phyloP scores from a whole-genome alignment of 2,888 invertebrate genomes.

The Geotrupes spiniger region DNA sequence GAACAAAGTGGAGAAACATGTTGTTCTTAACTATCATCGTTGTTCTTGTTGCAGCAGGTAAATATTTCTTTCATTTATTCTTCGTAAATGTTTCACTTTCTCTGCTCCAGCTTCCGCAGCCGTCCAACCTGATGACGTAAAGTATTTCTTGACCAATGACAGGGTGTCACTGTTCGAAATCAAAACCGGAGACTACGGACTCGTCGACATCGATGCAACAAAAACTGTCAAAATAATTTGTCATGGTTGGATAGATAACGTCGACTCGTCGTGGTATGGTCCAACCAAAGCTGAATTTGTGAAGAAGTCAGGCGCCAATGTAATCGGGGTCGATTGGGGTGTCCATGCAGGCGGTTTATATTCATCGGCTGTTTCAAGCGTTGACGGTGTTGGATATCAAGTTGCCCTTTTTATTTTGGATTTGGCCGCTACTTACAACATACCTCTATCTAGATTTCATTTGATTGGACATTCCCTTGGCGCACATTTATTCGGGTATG shows the following conservation, averaged over 20 bases:
- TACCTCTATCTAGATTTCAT: conserved; percentile 33
- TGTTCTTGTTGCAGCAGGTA: too few species aligned
- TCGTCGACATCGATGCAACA: too few species aligned
- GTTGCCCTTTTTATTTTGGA: conserved; percentile 33
- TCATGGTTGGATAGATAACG: conserved; percentile 24
- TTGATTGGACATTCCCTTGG: conserved; percentile 44
- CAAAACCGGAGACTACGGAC: conserved; percentile 1
- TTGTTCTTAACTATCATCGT: too few species aligned
- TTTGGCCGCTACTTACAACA: conserved; percentile 9
- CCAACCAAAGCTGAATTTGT: conserved; percentile 20
- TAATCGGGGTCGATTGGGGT: conserved; percentile 18
- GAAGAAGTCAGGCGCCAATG: conserved; percentile 12
- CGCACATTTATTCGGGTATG: conserved; percentile 40
- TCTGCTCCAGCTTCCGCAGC: not conserved
- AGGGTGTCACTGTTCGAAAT: conserved; percentile 4
- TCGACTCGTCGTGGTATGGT: conserved; percentile 21
- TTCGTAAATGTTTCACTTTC: too few species aligned
- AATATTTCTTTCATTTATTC: too few species aligned
- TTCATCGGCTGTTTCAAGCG: too few species aligned
- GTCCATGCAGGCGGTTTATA: conserved; percentile 24
- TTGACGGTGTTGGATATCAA: conserved; percentile 2
- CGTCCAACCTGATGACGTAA: conserved; percentile 4
- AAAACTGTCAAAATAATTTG: conserved; percentile 19
- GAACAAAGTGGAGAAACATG: too few species aligned
- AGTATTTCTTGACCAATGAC: conserved; percentile 8